Base-by-base conservation (phyloP, 2,888 invertebrate species). In the Agriopis marginaria region DNA sequence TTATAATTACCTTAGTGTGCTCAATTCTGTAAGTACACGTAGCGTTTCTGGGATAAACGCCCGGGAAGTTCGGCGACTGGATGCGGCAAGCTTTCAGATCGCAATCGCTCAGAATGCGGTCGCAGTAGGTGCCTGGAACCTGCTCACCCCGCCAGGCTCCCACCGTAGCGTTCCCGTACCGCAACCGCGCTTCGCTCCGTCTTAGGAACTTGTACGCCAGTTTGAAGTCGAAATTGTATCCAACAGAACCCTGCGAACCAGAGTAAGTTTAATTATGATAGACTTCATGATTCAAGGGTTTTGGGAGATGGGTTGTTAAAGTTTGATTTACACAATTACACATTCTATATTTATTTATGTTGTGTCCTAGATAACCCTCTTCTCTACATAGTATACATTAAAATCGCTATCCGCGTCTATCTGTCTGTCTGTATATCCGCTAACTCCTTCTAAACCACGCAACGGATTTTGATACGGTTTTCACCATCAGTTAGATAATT, bases 41-140 rank as follows among this genome's bases (percentile, higher is more conserved):
- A 73, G 98, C 96, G 89, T 98, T 98, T 71, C 98, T 94, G 7
- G 98, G 98, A 90, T 98, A 98, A 76, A 97, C 96, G 63, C 98
- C 98, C 11, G 98, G 98, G 89, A 97, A 98, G 95, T 98, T 98
- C 11, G 98, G 98, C 39, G 98, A 98, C 90, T 97, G 97, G 72
- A 97, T 96, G 73, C 97, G 96, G 90, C 97, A 97, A 56, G 93
- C 93, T 76, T 91, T 89, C 70, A 96, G 95, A 88, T 97, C 97
- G 88, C 97, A 97, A 86, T 96, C 96, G 82, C 96, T 97, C 80
- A 97, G 95, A 79, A 97, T 95, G 81, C 97, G 95, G 92, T 97
- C 97, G 90, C 97, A 97, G 88, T 97, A 97, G 73, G 97, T 97
- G 75, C 96, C 97, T 17, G 96, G 95, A 61, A 97, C 96, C 69